Percentiles rank a stretch among this genome's conserved stretches.
These are phyloP conservation scores for Rissa tridactyla DNA, from an alignment of 2,113 vertebrate species.

Conservation along the genomic window DNA sequence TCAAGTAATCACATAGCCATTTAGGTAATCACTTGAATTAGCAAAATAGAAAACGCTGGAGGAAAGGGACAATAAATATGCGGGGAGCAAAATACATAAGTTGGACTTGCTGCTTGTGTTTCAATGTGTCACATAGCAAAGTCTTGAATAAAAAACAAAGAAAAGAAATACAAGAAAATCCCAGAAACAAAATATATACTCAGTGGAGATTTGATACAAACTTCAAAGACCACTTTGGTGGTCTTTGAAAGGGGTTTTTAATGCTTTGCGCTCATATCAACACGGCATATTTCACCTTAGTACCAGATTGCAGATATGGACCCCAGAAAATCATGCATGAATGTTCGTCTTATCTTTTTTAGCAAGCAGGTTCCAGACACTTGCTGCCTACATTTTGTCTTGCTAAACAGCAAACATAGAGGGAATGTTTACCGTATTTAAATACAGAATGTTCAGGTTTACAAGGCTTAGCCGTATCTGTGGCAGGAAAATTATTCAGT, in stretches of 20 bases:
- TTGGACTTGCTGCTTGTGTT: background rate
- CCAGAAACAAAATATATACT: background rate
- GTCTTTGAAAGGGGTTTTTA: background rate
- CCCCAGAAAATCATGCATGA: background rate
- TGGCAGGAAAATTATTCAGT: conserved; percentile 17
- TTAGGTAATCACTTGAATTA: background rate
- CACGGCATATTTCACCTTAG: background rate
- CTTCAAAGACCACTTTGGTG: background rate
- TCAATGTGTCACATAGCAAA: background rate
- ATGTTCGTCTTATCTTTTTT: background rate
- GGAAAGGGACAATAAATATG: background rate
- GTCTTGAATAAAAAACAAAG: background rate
- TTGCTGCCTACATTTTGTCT: background rate
- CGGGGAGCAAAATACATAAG: rapidly evolving
- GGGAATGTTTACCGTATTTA: background rate
- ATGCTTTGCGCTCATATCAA: background rate
- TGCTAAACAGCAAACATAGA: background rate
- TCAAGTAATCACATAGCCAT: background rate
- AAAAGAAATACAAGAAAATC: background rate
- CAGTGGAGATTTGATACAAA: background rate
- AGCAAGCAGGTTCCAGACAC: background rate
- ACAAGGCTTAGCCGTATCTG: conserved; percentile 1
- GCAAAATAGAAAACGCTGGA: background rate
- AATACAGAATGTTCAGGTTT: conserved; percentile 28
- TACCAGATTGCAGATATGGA: background rate